Evolutionary conservation across 1,140 invertebrate genomes (phyloP).

Genomic region (Semibalanus balanoides): DNA sequence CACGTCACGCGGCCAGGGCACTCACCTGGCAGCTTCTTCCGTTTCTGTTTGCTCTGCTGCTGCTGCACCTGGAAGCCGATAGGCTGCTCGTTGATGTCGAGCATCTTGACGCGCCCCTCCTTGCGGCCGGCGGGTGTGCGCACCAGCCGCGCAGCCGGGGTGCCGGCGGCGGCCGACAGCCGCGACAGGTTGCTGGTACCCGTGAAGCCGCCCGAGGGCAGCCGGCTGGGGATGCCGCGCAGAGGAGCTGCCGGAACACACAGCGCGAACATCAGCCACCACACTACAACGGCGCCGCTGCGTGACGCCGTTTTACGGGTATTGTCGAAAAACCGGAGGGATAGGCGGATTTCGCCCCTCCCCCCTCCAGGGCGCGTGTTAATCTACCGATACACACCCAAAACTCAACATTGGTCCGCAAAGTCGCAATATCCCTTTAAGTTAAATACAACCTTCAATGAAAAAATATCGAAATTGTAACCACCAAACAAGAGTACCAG

Average conservation of each 20-base stretch:
- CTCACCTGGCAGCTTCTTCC: slow-evolving; percentile 6
- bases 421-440: too few species aligned
- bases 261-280: background rate
- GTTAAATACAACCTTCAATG: too few species aligned
- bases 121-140: slow-evolving; percentile 43
- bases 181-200: slow-evolving; percentile 20
- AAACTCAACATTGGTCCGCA: too few species aligned
- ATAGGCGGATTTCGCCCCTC: too few species aligned
- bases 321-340: too few species aligned
- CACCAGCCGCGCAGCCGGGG: slow-evolving; percentile 18
- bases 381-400: too few species aligned
- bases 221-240: slow-evolving; percentile 72
- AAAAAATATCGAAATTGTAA: too few species aligned
- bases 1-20: background rate
- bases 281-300: too few species aligned
- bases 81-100: slow-evolving; percentile 88
- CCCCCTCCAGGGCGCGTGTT: too few species aligned
- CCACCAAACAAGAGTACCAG: too few species aligned
- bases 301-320: too few species aligned
- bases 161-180: slow-evolving; percentile 39
- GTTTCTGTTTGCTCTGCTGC: slow-evolving; percentile 23
- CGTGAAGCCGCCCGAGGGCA: slow-evolving; percentile 46
- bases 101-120: slow-evolving; percentile 78
- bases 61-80: slow-evolving; percentile 34
- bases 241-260: slow-evolving; percentile 50